phyloP scores from a whole-genome alignment of 2,888 invertebrate species.

The Piscicola geometra region DNA sequence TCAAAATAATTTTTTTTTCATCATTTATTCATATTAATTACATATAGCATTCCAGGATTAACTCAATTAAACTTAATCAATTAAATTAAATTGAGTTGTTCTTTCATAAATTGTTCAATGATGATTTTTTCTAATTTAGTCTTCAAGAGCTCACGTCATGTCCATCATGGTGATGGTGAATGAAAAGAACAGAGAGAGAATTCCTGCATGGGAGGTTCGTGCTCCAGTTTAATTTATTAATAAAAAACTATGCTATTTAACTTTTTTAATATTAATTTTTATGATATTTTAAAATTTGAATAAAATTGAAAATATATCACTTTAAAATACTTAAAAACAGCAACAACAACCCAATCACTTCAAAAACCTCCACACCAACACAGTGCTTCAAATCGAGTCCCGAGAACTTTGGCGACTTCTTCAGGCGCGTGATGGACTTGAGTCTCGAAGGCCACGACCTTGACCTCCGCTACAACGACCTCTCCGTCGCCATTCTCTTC shows the following conservation, averaged over 20 bases:
- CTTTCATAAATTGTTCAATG: neutral
- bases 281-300: neutral
- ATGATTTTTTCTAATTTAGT: conserved; percentile 55
- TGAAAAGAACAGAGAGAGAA: conserved; percentile 93
- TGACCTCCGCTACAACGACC: conserved; percentile 63
- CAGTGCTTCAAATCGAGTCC: conserved; percentile 74
- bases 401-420: conserved; percentile 58
- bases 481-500: conserved; percentile 81
- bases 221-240: too few relatives aligned
- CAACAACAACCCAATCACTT: too few relatives aligned
- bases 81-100: conserved; percentile 7
- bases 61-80: too few relatives aligned
- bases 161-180: conserved; percentile 97
- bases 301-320: too few relatives aligned
- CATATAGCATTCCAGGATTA: too few relatives aligned
- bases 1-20: neutral
- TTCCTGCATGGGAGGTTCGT: conserved; percentile 85
- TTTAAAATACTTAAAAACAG: too few relatives aligned
- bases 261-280: too few relatives aligned
- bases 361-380: neutral
- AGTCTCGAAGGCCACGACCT: conserved; percentile 60
- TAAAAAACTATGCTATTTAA: too few relatives aligned
- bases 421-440: conserved; percentile 56
- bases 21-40: neutral
- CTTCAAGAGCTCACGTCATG: conserved; percentile 82